These are phyloP conservation scores for Harpalus rufipes DNA, from an alignment of 2,888 invertebrate species.

Conservation along the genomic window DNA sequence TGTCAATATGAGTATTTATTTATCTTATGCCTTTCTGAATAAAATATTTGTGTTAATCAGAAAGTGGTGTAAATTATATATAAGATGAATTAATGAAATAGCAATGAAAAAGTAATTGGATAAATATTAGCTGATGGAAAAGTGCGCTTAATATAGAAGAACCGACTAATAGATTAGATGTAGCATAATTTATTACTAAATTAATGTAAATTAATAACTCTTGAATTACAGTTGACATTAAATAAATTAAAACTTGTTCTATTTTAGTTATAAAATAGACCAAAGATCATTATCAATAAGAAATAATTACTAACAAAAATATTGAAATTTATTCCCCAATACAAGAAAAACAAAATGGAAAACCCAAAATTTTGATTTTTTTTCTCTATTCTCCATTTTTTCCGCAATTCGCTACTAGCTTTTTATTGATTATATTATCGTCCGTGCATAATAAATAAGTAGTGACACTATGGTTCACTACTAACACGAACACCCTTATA, in stretches of 20 bases:
- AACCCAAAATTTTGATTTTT: neutral
- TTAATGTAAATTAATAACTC: neutral
- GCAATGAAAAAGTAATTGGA: neutral
- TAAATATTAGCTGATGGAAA: slow-evolving; percentile 2
- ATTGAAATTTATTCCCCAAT: neutral
- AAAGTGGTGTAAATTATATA: neutral
- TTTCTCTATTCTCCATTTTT: neutral
- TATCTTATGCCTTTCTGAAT: neutral
- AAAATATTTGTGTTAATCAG: neutral
- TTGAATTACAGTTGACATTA: neutral
- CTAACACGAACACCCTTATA: neutral
- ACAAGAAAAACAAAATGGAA: neutral
- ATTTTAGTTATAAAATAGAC: neutral
- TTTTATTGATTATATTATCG: slow-evolving; percentile 1
- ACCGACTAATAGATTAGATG: neutral
- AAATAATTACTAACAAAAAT: neutral
- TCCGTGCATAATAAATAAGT: neutral
- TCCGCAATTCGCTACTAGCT: neutral
- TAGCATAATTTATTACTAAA: slow-evolving; percentile 1
- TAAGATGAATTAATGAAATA: neutral
- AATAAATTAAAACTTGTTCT: neutral
- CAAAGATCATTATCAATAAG: neutral
- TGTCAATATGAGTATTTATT: too few relatives aligned
- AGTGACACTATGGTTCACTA: neutral
- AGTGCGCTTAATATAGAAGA: neutral